These are phyloP conservation scores for Coracopsis vasa DNA, from an alignment of 2,113 vertebrate species.

Conservation along the genomic window DNA sequence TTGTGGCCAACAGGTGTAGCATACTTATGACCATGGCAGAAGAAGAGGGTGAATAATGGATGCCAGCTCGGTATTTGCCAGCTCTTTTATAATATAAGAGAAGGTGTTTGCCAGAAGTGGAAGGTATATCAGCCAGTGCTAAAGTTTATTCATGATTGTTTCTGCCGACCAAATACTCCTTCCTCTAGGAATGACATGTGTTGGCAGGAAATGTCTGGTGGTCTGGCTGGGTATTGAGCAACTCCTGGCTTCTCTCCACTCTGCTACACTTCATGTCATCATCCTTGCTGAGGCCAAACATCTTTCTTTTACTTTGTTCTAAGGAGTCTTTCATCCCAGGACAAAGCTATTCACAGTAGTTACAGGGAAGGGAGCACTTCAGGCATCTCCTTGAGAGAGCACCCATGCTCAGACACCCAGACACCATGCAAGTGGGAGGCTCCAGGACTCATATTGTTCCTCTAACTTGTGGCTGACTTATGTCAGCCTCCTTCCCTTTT, in stretches of 20 bases:
- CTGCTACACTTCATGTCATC: neutral
- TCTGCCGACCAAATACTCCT: neutral
- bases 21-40: neutral
- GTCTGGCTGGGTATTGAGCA: slow-evolving; percentile 38
- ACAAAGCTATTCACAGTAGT: neutral
- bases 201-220: slow-evolving; percentile 25
- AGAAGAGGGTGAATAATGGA: neutral
- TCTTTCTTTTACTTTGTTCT: neutral
- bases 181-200: neutral
- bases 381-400: neutral
- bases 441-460: neutral
- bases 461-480: neutral
- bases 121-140: neutral
- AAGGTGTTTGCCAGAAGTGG: neutral
- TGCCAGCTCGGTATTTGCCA: neutral
- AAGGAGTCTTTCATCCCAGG: neutral
- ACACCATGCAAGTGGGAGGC: neutral
- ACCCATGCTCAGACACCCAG: neutral
- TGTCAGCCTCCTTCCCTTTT: neutral
- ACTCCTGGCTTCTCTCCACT: slow-evolving; percentile 2
- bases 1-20: neutral
- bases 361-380: neutral
- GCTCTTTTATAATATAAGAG: neutral
- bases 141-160: slow-evolving; percentile 24
- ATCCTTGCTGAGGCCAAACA: neutral